A percentile compares a stretch with the other conserved stretches of the same genome.
phyloP scores from a whole-genome alignment of 2,888 invertebrate species.

The Hyalella azteca region DNA sequence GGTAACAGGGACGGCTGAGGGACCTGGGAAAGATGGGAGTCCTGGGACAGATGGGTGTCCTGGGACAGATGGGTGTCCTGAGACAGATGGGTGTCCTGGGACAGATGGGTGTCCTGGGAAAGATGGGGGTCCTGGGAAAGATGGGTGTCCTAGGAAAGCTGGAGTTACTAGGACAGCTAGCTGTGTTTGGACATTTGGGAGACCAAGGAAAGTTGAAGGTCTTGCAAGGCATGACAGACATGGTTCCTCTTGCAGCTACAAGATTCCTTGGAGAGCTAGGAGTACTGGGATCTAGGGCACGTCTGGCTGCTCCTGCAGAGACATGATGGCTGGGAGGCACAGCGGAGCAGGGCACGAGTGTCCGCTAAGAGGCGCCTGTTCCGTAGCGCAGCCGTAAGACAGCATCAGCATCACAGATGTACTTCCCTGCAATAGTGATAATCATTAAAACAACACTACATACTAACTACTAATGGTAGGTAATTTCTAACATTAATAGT shows the following conservation, averaged over 20 bases:
- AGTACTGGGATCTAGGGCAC: no score
- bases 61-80: not conserved
- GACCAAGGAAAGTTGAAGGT: no score
- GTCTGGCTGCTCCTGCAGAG: no score
- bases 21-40: not conserved
- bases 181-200: no score
- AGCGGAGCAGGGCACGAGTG: not conserved
- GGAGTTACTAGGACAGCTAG: no score
- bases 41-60: not conserved
- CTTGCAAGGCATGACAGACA: no score
- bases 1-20: not conserved
- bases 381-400: constrained; percentile 55
- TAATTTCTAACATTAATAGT: no score
- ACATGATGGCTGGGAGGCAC: not conserved
- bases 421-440: constrained; percentile 71
- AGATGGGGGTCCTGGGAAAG: not conserved
- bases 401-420: constrained; percentile 79
- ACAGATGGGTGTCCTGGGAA: not conserved
- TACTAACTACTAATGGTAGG: no score
- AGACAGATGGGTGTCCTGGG: not conserved
- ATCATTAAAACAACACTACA: no score
- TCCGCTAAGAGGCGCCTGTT: constrained; percentile 7
- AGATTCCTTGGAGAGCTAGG: no score
- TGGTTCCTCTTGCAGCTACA: no score
- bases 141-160: no score